phyloP scores from a whole-genome alignment of 2,797 vertebrate genomes.

The Lithobates sylvaticus region DNA sequence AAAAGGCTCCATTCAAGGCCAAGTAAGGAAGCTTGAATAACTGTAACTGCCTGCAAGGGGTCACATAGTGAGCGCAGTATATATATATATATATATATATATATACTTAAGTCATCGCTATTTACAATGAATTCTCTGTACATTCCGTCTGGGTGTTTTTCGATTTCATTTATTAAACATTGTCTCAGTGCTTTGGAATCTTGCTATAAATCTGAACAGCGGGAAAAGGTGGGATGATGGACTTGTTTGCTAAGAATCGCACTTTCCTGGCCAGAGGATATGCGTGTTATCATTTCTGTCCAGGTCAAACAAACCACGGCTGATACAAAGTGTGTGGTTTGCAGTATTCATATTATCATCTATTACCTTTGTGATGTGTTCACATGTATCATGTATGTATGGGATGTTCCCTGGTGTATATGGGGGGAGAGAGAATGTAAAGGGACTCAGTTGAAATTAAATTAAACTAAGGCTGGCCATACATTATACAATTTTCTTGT shows the following conservation, averaged over 20 bases:
- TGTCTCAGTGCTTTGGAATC: slow-evolving; percentile 41
- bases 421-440: no score
- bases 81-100: slow-evolving; percentile 10
- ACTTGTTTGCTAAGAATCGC: slow-evolving; percentile 8
- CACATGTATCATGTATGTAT: slow-evolving; percentile 8
- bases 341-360: background rate
- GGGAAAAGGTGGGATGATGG: slow-evolving; percentile 4
- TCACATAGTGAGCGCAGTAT: slow-evolving; percentile 13
- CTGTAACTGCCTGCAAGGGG: background rate
- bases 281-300: slow-evolving; percentile 1
- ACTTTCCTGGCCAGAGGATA: background rate
- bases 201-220: slow-evolving; percentile 30
- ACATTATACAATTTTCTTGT: no score
- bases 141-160: slow-evolving; percentile 40
- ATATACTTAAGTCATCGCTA: background rate
- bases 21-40: slow-evolving; percentile 36
- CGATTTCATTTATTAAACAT: slow-evolving; percentile 46
- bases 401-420: slow-evolving; percentile 1
- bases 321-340: slow-evolving; percentile 30
- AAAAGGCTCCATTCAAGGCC: slow-evolving; percentile 57
- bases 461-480: no score
- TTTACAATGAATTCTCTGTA: slow-evolving; percentile 16
- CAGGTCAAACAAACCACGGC: slow-evolving; percentile 37
- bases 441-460: no score
- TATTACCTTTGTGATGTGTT: slow-evolving; percentile 1